A percentile compares a stretch with the other conserved stretches of the same genome.
Conservation (phyloP, 2,797 vertebrate genomes). For the Heteromormyrus szaboi region DNA sequence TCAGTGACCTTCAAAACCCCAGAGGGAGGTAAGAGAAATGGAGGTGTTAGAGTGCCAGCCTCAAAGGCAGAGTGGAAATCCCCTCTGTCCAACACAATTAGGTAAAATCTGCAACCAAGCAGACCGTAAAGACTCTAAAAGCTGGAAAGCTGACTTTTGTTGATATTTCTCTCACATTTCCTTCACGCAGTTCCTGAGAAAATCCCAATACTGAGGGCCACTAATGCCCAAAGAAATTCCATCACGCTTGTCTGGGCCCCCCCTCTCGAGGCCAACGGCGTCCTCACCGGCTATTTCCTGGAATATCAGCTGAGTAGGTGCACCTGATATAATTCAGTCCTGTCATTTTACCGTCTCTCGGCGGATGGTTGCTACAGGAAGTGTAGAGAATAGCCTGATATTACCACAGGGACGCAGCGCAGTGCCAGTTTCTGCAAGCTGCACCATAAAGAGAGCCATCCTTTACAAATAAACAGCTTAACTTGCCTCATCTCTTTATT, state of each 20-base stretch:
- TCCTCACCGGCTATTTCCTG: conserved; percentile 78
- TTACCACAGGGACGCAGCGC: neutral
- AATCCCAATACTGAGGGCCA: conserved; percentile 74
- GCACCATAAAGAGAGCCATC: neutral
- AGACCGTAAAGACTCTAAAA: neutral
- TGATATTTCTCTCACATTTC: neutral
- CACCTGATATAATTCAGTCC: neutral
- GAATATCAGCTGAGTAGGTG: conserved; percentile 91
- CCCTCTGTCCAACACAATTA: neutral
- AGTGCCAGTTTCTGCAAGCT: neutral
- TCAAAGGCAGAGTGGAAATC: neutral
- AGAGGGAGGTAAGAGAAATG: conserved; percentile 81
- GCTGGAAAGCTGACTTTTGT: neutral
- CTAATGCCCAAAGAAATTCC: conserved; percentile 71
- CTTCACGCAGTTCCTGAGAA: conserved; percentile 77
- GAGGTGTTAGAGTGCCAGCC: neutral
- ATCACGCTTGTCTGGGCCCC: conserved; percentile 79
- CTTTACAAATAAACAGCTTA: neutral
- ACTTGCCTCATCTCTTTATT: neutral
- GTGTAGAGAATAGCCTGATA: neutral
- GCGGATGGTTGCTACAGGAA: neutral
- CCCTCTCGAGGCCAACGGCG: conserved; percentile 76
- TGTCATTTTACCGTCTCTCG: neutral
- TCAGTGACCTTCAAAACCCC: conserved; percentile 78
- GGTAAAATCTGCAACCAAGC: neutral